Percentiles rank a stretch among this genome's conserved stretches.
Conservation (phyloP, 2,113 vertebrate species). For the Heteronetta atricapilla region DNA sequence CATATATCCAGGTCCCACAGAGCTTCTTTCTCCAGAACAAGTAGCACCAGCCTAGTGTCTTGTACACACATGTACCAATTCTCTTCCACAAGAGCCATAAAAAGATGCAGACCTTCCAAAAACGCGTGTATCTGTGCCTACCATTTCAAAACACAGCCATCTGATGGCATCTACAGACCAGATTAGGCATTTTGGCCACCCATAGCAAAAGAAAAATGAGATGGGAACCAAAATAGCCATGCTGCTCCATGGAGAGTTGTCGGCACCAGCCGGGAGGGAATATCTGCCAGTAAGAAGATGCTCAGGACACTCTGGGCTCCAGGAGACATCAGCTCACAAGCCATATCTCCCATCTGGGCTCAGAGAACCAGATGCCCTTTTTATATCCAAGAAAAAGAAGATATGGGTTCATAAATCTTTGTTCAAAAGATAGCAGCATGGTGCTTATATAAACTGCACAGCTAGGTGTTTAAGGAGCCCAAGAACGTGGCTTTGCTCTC, state of each 20-base stretch:
- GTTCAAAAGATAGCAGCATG: neutral
- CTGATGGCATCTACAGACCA: neutral
- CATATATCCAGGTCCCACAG: neutral
- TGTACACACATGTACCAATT: fast-evolving
- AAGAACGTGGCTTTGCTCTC: neutral
- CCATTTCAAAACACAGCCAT: neutral
- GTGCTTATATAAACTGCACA: neutral
- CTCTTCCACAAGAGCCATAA: neutral
- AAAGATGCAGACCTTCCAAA: neutral
- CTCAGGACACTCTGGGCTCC: neutral
- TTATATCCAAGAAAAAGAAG: neutral
- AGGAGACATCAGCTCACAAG: neutral
- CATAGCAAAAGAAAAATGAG: neutral
- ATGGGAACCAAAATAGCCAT: neutral
- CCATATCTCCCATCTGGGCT: fast-evolving
- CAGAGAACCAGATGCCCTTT: neutral
- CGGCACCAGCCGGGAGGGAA: neutral
- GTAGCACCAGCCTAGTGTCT: neutral
- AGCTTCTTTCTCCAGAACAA: neutral
- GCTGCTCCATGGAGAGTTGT: neutral
- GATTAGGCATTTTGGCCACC: neutral
- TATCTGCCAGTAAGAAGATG: neutral
- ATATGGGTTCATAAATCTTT: neutral
- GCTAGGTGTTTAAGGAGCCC: neutral
- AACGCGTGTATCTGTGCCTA: neutral